Percentiles rank a stretch among this genome's conserved stretches.
Conservation (phyloP, 2,888 invertebrate genomes). For the Dryococelus australis region DNA sequence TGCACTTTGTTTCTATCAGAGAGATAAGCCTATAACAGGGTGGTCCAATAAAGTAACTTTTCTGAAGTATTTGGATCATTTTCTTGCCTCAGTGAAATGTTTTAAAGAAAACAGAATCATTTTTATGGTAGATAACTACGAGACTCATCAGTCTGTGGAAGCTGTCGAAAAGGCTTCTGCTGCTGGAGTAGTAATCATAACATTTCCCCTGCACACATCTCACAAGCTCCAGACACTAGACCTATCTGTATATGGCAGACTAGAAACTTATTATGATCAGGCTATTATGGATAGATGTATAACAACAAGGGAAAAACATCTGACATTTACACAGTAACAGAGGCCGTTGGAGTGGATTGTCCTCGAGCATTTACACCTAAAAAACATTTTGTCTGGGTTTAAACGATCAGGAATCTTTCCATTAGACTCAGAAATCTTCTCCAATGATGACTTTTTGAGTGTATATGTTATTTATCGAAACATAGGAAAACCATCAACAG, state of each 20-base stretch:
- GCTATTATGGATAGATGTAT: conserved; percentile 24
- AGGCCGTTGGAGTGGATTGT: background rate
- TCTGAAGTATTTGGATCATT: background rate
- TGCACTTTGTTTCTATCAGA: too few species aligned
- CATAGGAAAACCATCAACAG: too few species aligned
- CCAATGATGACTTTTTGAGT: background rate
- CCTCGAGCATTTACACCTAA: background rate
- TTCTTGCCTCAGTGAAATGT: conserved; percentile 18
- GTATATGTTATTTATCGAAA: background rate
- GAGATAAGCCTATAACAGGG: background rate
- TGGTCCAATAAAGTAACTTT: conserved; percentile 22
- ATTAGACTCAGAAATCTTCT: background rate
- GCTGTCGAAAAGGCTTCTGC: background rate
- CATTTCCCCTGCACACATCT: conserved; percentile 4
- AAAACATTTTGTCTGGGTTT: background rate
- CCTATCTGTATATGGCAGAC: conserved; percentile 30
- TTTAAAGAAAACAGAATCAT: background rate
- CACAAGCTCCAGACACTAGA: conserved; percentile 34
- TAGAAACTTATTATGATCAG: conserved; percentile 39
- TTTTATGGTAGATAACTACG: too few species aligned
- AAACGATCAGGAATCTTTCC: background rate
- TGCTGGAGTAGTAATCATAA: conserved; percentile 18
- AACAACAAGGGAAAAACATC: background rate
- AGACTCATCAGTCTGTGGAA: too few species aligned
- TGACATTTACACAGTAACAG: background rate